phyloP scores from a whole-genome alignment of 2,113 vertebrate species.

The Microtus ochrogaster region DNA sequence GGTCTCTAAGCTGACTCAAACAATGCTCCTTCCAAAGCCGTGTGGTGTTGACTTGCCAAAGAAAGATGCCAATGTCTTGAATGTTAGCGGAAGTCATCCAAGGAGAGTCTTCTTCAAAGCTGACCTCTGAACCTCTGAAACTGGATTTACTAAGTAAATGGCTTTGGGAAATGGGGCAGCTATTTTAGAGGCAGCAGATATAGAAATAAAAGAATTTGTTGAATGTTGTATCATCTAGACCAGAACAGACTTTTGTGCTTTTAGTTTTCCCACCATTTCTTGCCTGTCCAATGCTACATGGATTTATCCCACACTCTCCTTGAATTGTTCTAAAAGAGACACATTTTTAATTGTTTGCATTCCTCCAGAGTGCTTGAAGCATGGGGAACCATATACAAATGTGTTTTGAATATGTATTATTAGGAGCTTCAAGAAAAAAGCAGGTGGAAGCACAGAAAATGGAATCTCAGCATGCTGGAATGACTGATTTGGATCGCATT shows the following conservation, averaged over 20 bases:
- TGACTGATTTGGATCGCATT: constrained; percentile 43
- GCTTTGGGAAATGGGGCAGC: background rate
- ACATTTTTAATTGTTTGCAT: background rate
- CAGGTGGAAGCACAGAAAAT: background rate
- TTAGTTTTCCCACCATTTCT: background rate
- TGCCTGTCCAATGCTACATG: background rate
- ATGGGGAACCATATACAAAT: constrained; percentile 4
- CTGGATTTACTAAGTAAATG: background rate
- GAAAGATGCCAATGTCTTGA: background rate
- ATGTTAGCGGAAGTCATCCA: background rate
- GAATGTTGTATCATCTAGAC: constrained; percentile 30
- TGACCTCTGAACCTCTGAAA: background rate
- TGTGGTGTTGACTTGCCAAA: background rate
- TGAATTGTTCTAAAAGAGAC: background rate
- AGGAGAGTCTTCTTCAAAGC: background rate
- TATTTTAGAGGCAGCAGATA: background rate
- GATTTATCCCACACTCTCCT: background rate
- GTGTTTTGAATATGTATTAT: background rate
- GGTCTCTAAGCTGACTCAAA: background rate
- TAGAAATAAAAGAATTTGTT: background rate
- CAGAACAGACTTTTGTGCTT: background rate
- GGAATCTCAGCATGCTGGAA: background rate
- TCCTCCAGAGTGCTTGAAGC: background rate
- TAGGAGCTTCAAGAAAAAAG: background rate
- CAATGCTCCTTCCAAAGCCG: background rate